A percentile compares a stretch with the other conserved stretches of the same genome.
phyloP scores from a whole-genome alignment of 2,113 vertebrate species.

The Neodontobutis hainanensis region DNA sequence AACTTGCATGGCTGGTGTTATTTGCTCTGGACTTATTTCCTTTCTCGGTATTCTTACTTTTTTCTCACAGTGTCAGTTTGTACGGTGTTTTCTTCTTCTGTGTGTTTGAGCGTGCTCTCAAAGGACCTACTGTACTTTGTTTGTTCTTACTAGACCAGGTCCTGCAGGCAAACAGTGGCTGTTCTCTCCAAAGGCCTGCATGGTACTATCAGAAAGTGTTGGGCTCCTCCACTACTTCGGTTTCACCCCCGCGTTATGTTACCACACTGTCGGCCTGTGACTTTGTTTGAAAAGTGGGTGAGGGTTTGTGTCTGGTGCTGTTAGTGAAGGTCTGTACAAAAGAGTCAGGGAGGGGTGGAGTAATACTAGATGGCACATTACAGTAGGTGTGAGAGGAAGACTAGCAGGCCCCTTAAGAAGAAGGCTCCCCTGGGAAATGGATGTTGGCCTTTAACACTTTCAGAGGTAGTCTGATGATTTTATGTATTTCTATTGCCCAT shows the following conservation, averaged over 20 bases:
- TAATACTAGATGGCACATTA: slow-evolving; percentile 12
- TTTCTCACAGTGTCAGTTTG: slow-evolving; percentile 60
- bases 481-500: slow-evolving; percentile 8
- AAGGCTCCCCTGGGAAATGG: background rate
- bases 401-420: slow-evolving; percentile 34
- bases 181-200: slow-evolving; percentile 43
- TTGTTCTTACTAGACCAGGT: slow-evolving; percentile 63
- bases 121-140: slow-evolving; percentile 65
- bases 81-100: slow-evolving; percentile 53
- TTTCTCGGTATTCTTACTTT: slow-evolving; percentile 28
- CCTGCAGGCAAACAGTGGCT: slow-evolving; percentile 62
- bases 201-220: slow-evolving; percentile 20
- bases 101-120: slow-evolving; percentile 58
- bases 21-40: slow-evolving; percentile 33
- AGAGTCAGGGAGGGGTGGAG: background rate
- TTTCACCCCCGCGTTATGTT: slow-evolving; percentile 60
- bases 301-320: background rate
- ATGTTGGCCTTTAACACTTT: background rate
- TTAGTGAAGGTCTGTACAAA: background rate
- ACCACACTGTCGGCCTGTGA: slow-evolving; percentile 43
- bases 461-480: slow-evolving; percentile 5
- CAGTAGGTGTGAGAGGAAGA: slow-evolving; percentile 42
- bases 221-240: slow-evolving; percentile 38
- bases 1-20: slow-evolving; percentile 23
- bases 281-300: slow-evolving; percentile 13